Evolutionary conservation across 2,888 invertebrate species (phyloP).

Genomic region (Acleris emargana): DNA sequence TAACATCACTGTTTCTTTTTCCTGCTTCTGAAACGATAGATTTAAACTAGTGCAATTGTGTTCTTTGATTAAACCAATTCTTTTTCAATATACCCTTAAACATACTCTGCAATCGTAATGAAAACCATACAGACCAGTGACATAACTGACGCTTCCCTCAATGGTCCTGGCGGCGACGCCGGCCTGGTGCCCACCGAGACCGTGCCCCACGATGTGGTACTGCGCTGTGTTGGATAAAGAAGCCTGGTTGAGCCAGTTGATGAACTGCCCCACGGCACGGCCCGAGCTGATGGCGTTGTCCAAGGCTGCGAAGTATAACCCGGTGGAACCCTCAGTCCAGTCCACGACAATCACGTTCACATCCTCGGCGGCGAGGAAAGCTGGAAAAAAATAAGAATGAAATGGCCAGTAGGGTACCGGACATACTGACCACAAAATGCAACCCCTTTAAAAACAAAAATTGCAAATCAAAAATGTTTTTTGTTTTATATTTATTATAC

Average conservation of each 20-base stretch:
- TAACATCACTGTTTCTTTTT: too few species aligned
- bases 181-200: constrained; percentile 65
- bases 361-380: constrained; percentile 60
- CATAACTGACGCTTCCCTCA: constrained; percentile 55
- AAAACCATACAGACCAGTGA: constrained; percentile 54
- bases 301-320: constrained; percentile 50
- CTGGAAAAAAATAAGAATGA: constrained; percentile 43
- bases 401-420: too few species aligned
- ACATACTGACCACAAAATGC: too few species aligned
- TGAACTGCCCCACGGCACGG: constrained; percentile 57
- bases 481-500: too few species aligned
- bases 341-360: constrained; percentile 68
- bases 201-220: constrained; percentile 65
- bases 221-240: constrained; percentile 49
- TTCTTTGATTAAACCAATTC: too few species aligned
- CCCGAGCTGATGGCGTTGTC: constrained; percentile 59
- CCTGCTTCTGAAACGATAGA: too few species aligned
- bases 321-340: constrained; percentile 61
- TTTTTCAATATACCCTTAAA: too few species aligned
- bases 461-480: too few species aligned
- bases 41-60: too few species aligned
- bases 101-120: too few species aligned
- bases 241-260: constrained; percentile 58
- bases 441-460: too few species aligned
- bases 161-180: constrained; percentile 63